Conservation (phyloP, 2,113 vertebrate genomes). For the Actenoides lindsayi region DNA sequence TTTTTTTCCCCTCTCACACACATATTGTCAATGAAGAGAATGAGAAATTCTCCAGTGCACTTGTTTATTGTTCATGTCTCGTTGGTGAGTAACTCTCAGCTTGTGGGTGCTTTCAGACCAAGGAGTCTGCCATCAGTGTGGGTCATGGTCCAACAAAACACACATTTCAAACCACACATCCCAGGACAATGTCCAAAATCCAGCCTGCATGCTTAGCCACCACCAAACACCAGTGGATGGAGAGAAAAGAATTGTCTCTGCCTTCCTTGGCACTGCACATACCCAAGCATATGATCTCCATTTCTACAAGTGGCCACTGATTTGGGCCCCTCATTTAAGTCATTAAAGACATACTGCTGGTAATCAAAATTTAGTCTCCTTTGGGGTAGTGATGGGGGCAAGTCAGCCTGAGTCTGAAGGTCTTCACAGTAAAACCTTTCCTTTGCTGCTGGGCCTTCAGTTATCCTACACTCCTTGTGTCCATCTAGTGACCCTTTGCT, state of each 20-base stretch:
- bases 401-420: not conserved
- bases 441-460: not conserved
- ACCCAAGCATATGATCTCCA: not conserved
- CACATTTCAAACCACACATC: not conserved
- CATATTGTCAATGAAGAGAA: not conserved
- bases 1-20: not conserved
- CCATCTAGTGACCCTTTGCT: not conserved
- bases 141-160: not conserved
- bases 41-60: not conserved
- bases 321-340: not conserved
- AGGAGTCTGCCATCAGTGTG: not conserved
- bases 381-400: not conserved
- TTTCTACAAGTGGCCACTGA: not conserved
- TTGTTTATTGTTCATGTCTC: not conserved
- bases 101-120: not conserved
- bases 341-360: rapidly evolving
- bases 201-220: not conserved
- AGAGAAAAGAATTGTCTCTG: not conserved
- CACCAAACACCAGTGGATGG: not conserved
- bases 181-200: not conserved
- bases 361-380: not conserved
- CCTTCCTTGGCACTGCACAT: not conserved
- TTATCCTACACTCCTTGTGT: not conserved
- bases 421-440: not conserved
- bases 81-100: not conserved